Evolutionary conservation across 2,797 vertebrate species (phyloP), one percentile per base, ranked within the genome.

Genomic region (Pseudotriccus pelzelni): DNA sequence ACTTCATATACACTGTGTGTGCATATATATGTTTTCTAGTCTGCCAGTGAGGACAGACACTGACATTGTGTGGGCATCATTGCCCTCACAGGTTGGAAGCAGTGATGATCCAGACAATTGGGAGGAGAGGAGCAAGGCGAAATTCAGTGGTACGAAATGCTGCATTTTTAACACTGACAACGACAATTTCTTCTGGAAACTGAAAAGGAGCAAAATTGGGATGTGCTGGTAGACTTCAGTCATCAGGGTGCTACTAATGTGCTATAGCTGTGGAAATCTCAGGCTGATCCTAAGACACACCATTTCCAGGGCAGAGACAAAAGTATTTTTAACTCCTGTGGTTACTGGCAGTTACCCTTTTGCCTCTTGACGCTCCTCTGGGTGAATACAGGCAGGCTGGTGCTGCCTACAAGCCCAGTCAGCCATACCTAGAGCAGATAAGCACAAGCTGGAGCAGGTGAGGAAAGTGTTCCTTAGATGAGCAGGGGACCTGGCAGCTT

Each of bases 401-500:
- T 10, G 6, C 64, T 67, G 47, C 6, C 1, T 9, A 14, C 25
- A 6, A 87, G 44, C 46, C 78, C 4, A 4, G 49, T 47, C 59
- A 70, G 36, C 50, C 30, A 1, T 37, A 55, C 55, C 76, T n/a
- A 43, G 56, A 56, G 52, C 52, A 90, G 91, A 16, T 19, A 82
- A 84, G 14, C 2, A 5, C 37, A 49, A 73, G 75, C 44, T 70
- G 78, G 20, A 84, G 53, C n/a, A 82, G 84, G 63, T 39, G 10
- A 25, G 50, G 77, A 70, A 84, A 74, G 34, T 21, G 60, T 52
- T 84, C 64, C 43, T 93, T 1, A 2, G 80, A 79, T 68, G 56
- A 89, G 52, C 56, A 22, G 37, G 60, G 41, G 56, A 87, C 83
- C 74, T 89, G 83, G 94, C 80, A 95, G 90, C 88, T 93, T 95